Evolutionary conservation across 2,888 invertebrate genomes (phyloP).

Genomic region (Theodoxus fluviatilis): DNA sequence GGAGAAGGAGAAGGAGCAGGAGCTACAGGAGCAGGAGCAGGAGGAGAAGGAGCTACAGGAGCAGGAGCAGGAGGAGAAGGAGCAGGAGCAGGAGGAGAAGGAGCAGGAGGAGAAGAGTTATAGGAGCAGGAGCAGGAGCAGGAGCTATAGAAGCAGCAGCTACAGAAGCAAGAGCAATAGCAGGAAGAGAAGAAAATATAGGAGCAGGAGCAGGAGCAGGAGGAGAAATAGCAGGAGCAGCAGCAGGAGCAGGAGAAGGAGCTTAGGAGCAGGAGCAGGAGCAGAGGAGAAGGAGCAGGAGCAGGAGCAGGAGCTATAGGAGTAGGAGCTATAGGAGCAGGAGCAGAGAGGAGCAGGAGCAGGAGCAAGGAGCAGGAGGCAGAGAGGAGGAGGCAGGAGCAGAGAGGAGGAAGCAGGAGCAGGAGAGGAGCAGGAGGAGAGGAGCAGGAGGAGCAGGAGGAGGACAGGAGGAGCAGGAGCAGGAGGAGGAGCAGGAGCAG

Average conservation of each 20-base stretch:
- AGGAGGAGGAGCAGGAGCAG: neutral
- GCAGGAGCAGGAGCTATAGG: slow-evolving; percentile 11
- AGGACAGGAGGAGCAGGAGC: neutral
- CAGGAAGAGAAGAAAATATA: neutral
- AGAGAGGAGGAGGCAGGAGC: slow-evolving; percentile 17
- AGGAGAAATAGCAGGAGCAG: neutral
- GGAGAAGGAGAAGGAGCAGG: neutral
- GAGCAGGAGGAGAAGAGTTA: neutral
- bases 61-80: no score
- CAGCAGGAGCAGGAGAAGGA: neutral
- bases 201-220: no score
- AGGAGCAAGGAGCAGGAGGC: neutral
- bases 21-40: neutral
- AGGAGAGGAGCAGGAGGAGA: slow-evolving; percentile 7
- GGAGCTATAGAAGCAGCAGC: neutral
- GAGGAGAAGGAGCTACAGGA: neutral
- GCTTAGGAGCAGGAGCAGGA: no score
- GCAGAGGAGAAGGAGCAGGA: neutral
- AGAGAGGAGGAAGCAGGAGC: slow-evolving; percentile 18
- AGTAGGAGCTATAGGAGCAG: slow-evolving; percentile 6
- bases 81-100: neutral
- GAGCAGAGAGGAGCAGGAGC: neutral
- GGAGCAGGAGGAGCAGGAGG: neutral
- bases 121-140: neutral
- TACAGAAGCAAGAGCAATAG: neutral